Percentiles rank a stretch among this genome's conserved stretches.
phyloP scores from a whole-genome alignment of 2,888 invertebrate species.

The Troilus luridus region DNA sequence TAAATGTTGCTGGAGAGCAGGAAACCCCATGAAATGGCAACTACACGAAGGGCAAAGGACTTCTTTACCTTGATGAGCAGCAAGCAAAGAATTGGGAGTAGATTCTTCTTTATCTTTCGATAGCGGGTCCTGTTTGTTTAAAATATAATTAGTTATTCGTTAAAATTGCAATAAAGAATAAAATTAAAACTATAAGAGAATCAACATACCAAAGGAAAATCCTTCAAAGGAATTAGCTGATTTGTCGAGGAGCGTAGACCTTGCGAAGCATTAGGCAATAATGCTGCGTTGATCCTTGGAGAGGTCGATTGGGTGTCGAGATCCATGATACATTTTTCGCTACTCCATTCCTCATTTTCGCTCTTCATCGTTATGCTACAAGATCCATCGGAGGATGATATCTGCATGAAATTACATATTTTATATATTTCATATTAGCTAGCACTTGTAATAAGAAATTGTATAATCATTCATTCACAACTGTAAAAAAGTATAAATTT shows the following conservation, averaged over 20 bases:
- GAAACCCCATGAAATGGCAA: constrained; percentile 66
- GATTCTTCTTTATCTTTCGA: constrained; percentile 35
- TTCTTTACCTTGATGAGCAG: constrained; percentile 66
- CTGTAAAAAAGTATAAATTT: no score
- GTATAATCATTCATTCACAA: no score
- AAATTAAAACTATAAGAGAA: not conserved
- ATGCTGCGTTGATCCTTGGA: constrained; percentile 9
- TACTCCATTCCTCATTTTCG: constrained; percentile 53
- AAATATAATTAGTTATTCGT: not conserved
- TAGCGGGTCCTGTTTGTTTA: not conserved
- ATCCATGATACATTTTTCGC: constrained; percentile 62
- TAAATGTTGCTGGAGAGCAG: constrained; percentile 66
- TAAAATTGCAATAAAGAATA: not conserved
- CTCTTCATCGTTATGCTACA: constrained; percentile 36
- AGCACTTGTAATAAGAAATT: not conserved
- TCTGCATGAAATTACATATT: not conserved
- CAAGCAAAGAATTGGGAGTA: constrained; percentile 60
- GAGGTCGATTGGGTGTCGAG: constrained; percentile 63
- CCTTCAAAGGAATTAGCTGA: not conserved
- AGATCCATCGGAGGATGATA: constrained; percentile 45
- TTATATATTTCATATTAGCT: not conserved
- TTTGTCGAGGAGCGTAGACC: not conserved
- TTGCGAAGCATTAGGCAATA: constrained; percentile 13
- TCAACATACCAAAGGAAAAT: not conserved
- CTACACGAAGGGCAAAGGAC: constrained; percentile 67